Percentiles rank a stretch among this genome's conserved stretches.
These are phyloP conservation scores for Caranx melampygus DNA, from an alignment of 2,113 vertebrate genomes.

Conservation along the genomic window DNA sequence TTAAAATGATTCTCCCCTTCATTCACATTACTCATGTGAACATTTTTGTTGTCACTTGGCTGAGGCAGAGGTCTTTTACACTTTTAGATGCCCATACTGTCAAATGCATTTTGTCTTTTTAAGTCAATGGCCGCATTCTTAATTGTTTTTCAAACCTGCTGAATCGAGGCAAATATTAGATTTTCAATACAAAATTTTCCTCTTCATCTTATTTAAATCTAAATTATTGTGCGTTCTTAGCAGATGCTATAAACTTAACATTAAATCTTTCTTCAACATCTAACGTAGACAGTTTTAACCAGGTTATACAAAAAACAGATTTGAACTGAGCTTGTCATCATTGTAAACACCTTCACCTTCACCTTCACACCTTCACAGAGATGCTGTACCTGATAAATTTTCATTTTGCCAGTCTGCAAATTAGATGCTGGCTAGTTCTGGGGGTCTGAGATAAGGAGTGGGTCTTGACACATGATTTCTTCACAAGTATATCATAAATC, in stretches of 20 bases:
- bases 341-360: no score
- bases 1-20: not conserved
- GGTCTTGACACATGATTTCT: not conserved
- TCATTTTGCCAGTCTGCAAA: not conserved
- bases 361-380: no score
- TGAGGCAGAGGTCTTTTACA: not conserved
- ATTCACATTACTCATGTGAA: not conserved
- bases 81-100: not conserved
- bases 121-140: not conserved
- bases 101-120: not conserved
- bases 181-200: not conserved
- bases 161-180: not conserved
- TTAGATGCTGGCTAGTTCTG: not conserved
- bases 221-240: not conserved
- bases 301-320: no score
- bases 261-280: no score
- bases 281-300: no score
- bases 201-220: not conserved
- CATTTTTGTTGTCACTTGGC: not conserved
- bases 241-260: not conserved
- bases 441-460: not conserved
- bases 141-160: not conserved
- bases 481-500: not conserved
- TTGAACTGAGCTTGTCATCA: not conserved
- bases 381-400: not conserved